Evolutionary conservation across 2,888 invertebrate species (phyloP), one percentile per base, ranked within the genome.

Genomic region (Cataglyphis rosenhaueri): DNA sequence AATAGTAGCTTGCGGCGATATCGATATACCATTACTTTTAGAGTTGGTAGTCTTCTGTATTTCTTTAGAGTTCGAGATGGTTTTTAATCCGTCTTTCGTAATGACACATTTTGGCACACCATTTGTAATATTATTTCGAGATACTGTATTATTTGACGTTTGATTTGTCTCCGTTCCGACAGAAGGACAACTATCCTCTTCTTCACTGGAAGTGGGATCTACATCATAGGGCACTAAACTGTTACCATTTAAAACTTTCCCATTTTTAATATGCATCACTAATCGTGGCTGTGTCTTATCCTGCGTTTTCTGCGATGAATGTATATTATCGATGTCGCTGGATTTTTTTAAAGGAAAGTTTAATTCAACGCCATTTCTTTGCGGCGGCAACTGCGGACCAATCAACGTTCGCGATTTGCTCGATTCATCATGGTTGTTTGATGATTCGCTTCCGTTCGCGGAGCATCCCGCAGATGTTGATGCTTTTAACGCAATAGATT

Each of bases 161-260:
- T 86, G 73, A 83, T 78, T 89, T 25, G 79, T 85, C 4, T 38
- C 76, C 8, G 78, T 29, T 32, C 44, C 79, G 4, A 18, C 8
- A n/a, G 66, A 32, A 1, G 74, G 32, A 65, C 12, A 85, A 41
- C 29, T 21, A 3, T 93, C 94, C 12, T 94, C 94, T 38, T 94
- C 94, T 48, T 94, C 94, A 52, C 94, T 94, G 0, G 94, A 94
- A 15, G 93, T 52, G n/a, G 52, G 52, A n/a, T 52, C 52, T 52
- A 52, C 93, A 8, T 94, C 94, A 25, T 94, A 94, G 4, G 94
- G 94, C 12, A 94, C 94, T 48, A 94, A 89, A 85, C 94, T 94
- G 65, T 90, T 93, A 6, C 92, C 91, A 68, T 91, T 93, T 5
- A 89, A 82, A 5, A 90, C 85, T 76, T 93, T 93, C 0, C 92